A percentile compares a stretch with the other conserved stretches of the same genome.
These are phyloP conservation scores for Stenchaetothrips biformis DNA, from an alignment of 2,888 invertebrate species.

Conservation along the genomic window DNA sequence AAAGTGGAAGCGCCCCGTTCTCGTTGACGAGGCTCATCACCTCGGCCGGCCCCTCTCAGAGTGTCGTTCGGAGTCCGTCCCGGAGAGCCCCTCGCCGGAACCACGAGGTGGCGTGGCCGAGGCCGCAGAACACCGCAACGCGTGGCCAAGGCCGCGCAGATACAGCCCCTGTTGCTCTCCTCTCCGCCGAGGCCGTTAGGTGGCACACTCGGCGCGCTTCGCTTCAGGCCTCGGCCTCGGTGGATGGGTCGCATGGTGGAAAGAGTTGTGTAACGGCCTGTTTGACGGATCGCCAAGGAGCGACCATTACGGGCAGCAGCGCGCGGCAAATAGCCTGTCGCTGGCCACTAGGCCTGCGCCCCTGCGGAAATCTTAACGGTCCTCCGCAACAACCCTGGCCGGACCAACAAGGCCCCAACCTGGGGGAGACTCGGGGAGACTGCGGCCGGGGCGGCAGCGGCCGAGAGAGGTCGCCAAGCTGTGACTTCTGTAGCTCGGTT, in stretches of 20 bases:
- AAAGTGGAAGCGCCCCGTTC: background rate
- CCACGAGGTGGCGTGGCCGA: no score
- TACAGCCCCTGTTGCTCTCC: background rate
- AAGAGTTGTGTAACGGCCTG: slow-evolving; percentile 20
- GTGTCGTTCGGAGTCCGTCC: background rate
- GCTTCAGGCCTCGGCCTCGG: no score
- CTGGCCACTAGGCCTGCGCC: background rate
- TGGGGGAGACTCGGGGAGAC: no score
- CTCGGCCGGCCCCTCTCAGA: background rate
- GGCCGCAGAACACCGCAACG: no score
- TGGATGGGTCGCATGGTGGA: background rate
- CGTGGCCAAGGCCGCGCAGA: no score
- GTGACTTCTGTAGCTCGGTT: no score
- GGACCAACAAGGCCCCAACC: no score
- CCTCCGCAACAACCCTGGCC: background rate
- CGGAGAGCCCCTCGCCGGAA: background rate
- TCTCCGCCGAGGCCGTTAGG: background rate
- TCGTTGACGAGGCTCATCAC: background rate
- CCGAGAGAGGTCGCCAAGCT: no score
- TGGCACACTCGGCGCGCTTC: background rate
- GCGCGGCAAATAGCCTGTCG: slow-evolving; percentile 4
- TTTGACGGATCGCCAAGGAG: slow-evolving; percentile 10
- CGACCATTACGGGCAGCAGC: background rate
- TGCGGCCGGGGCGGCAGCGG: no score
- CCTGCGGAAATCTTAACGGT: background rate